Evolutionary conservation across 2,113 vertebrate genomes (phyloP).

Genomic region (Amblyornis subalaris): DNA sequence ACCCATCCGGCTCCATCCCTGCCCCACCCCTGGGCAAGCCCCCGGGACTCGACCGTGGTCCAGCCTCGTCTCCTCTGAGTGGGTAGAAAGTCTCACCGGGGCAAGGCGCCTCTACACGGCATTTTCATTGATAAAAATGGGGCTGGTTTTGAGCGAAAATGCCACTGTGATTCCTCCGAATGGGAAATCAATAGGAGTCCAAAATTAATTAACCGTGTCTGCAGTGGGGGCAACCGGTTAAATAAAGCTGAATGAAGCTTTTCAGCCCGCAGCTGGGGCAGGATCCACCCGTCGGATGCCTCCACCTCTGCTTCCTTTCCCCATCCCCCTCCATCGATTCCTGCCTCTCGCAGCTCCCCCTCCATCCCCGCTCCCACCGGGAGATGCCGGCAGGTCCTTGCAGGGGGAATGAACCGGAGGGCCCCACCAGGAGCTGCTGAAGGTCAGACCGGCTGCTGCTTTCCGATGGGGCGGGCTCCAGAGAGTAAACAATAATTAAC

Average conservation of each 20-base stretch:
- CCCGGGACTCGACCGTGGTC: accelerated
- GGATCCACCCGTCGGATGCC: background rate
- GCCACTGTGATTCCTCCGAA: background rate
- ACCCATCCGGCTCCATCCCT: accelerated
- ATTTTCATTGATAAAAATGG: background rate
- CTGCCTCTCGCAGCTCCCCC: background rate
- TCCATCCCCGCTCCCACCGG: background rate
- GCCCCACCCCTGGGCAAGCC: accelerated
- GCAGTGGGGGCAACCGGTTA: background rate
- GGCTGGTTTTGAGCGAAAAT: background rate
- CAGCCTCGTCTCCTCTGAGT: background rate
- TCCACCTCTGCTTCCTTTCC: background rate
- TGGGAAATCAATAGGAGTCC: slow-evolving; percentile 56
- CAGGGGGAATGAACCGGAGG: accelerated
- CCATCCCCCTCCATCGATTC: background rate
- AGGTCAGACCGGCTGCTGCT: background rate
- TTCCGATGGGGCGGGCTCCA: background rate
- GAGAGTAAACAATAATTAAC: slow-evolving; percentile 68
- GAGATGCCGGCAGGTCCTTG: accelerated
- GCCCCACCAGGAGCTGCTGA: background rate
- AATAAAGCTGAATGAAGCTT: background rate
- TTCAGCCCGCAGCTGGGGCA: background rate
- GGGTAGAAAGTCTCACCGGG: accelerated
- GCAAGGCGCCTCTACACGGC: accelerated
- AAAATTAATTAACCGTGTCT: slow-evolving; percentile 52